Evolutionary conservation across 2,113 vertebrate species (phyloP), one percentile per base, ranked within the genome.

Genomic region (Anoura caudifer): DNA sequence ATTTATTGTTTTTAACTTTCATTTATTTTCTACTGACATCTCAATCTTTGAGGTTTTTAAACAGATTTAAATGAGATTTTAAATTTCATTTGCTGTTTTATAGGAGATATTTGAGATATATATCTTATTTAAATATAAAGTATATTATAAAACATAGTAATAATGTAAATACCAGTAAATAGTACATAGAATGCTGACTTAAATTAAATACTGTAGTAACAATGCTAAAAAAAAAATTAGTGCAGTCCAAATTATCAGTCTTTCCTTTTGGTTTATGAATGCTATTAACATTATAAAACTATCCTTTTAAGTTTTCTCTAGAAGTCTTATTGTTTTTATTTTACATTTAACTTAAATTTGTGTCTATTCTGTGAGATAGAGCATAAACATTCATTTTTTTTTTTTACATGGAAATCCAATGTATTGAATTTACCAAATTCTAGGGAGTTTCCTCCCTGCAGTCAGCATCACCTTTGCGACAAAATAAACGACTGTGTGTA

Each of bases 201-300:
- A 47, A 47, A 47, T 47, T 47, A 81, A 59, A 77, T 76, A 47
- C 7, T 47, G 8, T 47, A 47, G 45, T 47, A 47, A 47, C 45
- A 47, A 47, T 47, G 45, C 45, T 47, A 10, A n/a, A n/a, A n/a
- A n/a, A n/a, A n/a, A n/a, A n/a, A n/a, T n/a, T n/a, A n/a, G n/a
- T n/a, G 2, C 65, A 79, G 20, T 87, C 16, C 13, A 87, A 95
- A 83, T 94, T 77, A 91, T 79, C 22, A 83, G 3, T 24, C 5
- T 72, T 31, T 24, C 28, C 15, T 72, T n/a, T 87, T 75, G 36
- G 11, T 61, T 72, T 83, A 9, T 75, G 11, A 3, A 41, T 87
- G 31, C 12, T 95, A 89, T 73, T 84, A 79, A 91, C 72, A 17
- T 81, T 93, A 93, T 43, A 63, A 90, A 75, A 67, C n/a, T 69